A percentile compares a stretch with the other conserved stretches of the same genome.
Evolutionary conservation across 1,140 invertebrate species (phyloP).

Genomic region (Chrysomallon squamiferum): DNA sequence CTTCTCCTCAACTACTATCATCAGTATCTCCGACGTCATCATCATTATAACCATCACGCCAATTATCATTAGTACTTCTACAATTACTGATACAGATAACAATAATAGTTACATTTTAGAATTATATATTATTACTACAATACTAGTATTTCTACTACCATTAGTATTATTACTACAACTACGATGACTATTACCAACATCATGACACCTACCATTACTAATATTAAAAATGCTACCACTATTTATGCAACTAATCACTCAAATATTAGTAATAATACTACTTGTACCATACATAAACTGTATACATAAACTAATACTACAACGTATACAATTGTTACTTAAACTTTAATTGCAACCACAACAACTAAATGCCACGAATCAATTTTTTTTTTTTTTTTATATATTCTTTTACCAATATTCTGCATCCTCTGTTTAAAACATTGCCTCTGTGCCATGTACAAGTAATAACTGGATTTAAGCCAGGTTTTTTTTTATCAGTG

Average conservation of each 20-base stretch:
- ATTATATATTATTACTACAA: not conserved
- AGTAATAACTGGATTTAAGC: no score
- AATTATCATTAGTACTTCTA: not conserved
- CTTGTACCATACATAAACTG: no score
- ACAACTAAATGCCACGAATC: no score
- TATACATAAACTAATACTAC: no score
- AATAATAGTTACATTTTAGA: not conserved
- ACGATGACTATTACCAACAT: not conserved
- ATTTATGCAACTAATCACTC: not conserved
- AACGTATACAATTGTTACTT: no score
- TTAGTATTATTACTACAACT: conserved; percentile 6
- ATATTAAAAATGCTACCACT: conserved; percentile 1
- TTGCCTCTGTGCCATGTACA: no score
- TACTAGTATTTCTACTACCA: not conserved
- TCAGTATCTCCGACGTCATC: conserved; percentile 2
- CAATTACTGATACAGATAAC: conserved; percentile 1
- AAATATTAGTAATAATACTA: no score
- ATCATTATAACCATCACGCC: conserved; percentile 2
- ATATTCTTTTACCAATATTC: no score
- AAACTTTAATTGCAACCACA: no score
- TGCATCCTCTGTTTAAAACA: no score
- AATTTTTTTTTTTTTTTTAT: no score
- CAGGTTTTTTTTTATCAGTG: no score
- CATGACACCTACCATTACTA: not conserved
- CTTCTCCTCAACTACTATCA: not conserved